Conservation (phyloP, 2,888 invertebrate species). For the Branchipolynoe longqiensis region DNA sequence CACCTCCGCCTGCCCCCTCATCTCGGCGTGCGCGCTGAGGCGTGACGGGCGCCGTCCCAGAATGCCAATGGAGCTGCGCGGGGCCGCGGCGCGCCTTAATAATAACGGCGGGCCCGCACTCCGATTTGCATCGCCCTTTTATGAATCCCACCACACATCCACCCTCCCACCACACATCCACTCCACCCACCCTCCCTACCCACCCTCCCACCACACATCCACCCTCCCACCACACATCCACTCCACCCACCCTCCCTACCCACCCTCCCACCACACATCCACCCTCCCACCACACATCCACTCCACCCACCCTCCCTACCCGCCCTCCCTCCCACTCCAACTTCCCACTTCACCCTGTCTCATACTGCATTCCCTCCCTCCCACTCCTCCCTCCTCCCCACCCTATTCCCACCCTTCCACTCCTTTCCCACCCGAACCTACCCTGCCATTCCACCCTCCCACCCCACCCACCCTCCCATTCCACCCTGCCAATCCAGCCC, state of each 20-base stretch:
- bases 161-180: not conserved
- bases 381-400: not conserved
- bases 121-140: slow-evolving; percentile 45
- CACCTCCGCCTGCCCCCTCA: slow-evolving; percentile 47
- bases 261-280: not conserved
- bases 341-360: not conserved
- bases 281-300: not conserved
- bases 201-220: not conserved
- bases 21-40: slow-evolving; percentile 1
- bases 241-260: not conserved
- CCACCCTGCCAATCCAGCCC: not conserved
- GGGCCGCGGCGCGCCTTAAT: slow-evolving; percentile 28
- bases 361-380: not conserved
- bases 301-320: not conserved
- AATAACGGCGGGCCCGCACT: slow-evolving; percentile 41
- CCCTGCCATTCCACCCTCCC: not conserved
- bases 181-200: not conserved
- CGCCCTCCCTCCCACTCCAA: not conserved
- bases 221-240: not conserved
- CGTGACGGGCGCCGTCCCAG: slow-evolving; percentile 41
- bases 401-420: not conserved
- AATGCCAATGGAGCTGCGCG: slow-evolving; percentile 40
- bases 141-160: not conserved
- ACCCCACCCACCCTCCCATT: not conserved
- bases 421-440: not conserved